A percentile compares a stretch with the other conserved stretches of the same genome.
These are phyloP conservation scores for Aspidoscelis tigris DNA, from an alignment of 2,113 vertebrate genomes.

Conservation along the genomic window DNA sequence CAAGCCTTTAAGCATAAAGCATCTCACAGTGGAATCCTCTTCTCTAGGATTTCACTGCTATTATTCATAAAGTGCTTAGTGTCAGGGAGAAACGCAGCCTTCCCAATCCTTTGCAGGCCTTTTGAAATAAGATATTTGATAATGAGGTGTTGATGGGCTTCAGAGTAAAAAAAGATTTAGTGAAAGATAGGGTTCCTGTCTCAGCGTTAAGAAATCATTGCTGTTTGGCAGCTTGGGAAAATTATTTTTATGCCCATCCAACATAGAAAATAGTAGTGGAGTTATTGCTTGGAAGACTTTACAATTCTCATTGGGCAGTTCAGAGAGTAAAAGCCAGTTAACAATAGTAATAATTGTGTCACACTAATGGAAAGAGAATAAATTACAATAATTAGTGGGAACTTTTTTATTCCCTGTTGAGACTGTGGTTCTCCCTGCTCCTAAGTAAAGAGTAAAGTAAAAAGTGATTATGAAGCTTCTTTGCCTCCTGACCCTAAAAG, in stretches of 20 bases:
- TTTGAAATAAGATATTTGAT: no score
- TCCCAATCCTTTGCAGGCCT: not conserved
- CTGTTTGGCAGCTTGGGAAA: not conserved
- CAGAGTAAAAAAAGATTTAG: no score
- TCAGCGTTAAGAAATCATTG: no score
- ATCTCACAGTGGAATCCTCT: not conserved
- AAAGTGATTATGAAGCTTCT: not conserved
- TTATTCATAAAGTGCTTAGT: not conserved
- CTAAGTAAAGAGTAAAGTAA: not conserved
- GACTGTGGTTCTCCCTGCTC: not conserved
- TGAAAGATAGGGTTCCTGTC: no score
- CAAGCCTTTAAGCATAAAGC: not conserved
- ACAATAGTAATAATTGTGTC: not conserved
- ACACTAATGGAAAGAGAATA: not conserved
- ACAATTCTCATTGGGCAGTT: no score
- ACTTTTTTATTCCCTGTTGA: not conserved
- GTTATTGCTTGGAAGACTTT: not conserved
- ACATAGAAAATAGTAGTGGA: not conserved
- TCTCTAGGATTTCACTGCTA: not conserved
- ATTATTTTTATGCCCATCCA: not conserved
- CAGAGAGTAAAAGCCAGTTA: not conserved
- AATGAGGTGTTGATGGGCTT: no score
- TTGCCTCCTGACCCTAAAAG: not conserved
- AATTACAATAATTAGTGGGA: no score
- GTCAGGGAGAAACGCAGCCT: not conserved